Evolutionary conservation across 2,888 invertebrate species (phyloP).

Genomic region (Epsilonema sp.): DNA sequence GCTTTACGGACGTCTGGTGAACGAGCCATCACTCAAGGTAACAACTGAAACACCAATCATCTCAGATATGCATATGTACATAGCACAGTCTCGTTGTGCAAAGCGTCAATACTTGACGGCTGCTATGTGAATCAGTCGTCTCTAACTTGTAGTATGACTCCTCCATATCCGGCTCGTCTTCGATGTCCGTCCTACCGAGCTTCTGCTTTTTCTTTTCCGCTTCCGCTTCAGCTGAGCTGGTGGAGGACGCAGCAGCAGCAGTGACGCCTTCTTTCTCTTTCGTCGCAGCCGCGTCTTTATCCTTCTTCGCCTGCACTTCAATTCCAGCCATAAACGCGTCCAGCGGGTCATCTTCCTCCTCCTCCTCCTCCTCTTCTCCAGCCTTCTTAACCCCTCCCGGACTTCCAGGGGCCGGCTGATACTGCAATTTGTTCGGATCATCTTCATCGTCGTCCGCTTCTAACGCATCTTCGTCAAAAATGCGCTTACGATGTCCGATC

Average conservation of each 20-base stretch:
- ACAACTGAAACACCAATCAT: no score
- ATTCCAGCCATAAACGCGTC: constrained; percentile 96
- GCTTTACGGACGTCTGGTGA: no score
- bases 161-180: constrained; percentile 68
- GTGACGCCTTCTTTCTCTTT: constrained; percentile 31
- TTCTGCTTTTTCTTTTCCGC: constrained; percentile 12
- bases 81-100: no score
- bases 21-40: no score
- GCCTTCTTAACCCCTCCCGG: no score
- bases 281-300: constrained; percentile 11
- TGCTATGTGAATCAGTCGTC: no score
- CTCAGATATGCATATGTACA: no score
- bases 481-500: no score
- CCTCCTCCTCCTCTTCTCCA: no score
- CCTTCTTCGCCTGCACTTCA: constrained; percentile 39
- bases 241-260: not conserved
- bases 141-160: constrained; percentile 48
- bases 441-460: constrained; percentile 2
- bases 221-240: not conserved
- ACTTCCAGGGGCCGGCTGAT: constrained; percentile 19
- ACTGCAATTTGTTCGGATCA: no score
- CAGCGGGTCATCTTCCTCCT: constrained; percentile 71
- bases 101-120: no score
- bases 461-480: no score
- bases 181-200: constrained; percentile 79